Conservation (phyloP, 2,113 vertebrate species). For the Saimiri boliviensis region DNA sequence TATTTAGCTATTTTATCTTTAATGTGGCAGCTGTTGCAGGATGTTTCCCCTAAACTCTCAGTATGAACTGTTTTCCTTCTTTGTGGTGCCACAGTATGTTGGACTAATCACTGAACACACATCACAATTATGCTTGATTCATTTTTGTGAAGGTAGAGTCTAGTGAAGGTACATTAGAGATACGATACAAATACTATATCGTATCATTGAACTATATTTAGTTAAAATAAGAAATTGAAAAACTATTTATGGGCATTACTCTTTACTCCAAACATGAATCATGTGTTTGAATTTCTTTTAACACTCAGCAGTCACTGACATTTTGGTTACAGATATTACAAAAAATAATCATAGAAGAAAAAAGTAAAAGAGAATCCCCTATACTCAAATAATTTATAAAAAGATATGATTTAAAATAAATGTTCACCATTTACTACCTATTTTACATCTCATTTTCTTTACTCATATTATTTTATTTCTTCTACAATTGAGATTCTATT, state of each 20-base stretch:
- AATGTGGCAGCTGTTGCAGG: neutral
- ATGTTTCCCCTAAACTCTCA: neutral
- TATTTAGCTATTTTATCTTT: neutral
- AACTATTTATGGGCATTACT: neutral
- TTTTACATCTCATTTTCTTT: conserved; percentile 64
- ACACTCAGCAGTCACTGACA: neutral
- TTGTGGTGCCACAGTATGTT: neutral
- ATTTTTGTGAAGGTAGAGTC: neutral
- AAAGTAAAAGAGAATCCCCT: neutral
- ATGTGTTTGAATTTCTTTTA: neutral
- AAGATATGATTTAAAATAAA: conserved; percentile 10
- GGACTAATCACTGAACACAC: neutral
- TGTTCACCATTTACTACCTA: conserved; percentile 3
- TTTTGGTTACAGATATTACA: neutral
- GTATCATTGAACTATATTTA: neutral
- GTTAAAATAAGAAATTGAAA: neutral
- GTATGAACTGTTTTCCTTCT: neutral
- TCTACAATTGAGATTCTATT: conserved; percentile 20
- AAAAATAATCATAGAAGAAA: neutral
- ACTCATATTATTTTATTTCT: conserved; percentile 54
- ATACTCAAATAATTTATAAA: neutral
- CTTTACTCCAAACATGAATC: neutral
- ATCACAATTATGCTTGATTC: neutral
- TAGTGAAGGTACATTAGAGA: neutral
- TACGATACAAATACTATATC: neutral